Conservation (phyloP, 1,140 invertebrate genomes). For the Subanguina moxae region DNA sequence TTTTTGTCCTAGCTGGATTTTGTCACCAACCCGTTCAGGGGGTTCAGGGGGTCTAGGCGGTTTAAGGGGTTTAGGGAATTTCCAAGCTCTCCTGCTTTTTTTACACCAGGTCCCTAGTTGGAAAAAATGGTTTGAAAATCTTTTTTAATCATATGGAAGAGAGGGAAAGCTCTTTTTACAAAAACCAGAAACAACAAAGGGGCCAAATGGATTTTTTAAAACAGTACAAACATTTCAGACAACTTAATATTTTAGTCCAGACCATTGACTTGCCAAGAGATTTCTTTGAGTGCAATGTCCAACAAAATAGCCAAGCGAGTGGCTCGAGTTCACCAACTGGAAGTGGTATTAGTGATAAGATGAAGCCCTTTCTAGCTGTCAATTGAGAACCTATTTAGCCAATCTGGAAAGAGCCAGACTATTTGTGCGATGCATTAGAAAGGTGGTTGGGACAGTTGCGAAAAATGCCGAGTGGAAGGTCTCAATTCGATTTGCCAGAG, state of each 20-base stretch:
- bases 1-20: no score
- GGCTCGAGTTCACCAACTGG: slow-evolving; percentile 57
- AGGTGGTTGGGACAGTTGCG: slow-evolving; percentile 54
- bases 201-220: neutral
- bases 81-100: no score
- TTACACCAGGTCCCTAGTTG: no score
- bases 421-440: slow-evolving; percentile 56
- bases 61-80: no score
- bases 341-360: slow-evolving; percentile 59
- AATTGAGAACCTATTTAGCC: neutral
- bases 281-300: slow-evolving; percentile 47
- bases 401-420: slow-evolving; percentile 45
- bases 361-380: neutral
- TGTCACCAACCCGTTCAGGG: no score
- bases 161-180: no score
- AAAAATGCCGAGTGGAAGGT: slow-evolving; percentile 33
- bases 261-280: slow-evolving; percentile 53
- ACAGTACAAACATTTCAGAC: no score
- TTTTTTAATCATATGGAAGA: no score
- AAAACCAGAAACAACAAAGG: no score
- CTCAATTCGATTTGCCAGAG: slow-evolving; percentile 48
- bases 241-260: slow-evolving; percentile 45
- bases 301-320: slow-evolving; percentile 56
- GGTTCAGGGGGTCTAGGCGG: no score
- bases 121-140: no score